phyloP scores from a whole-genome alignment of 2,113 vertebrate genomes.

The Nanorana parkeri region DNA sequence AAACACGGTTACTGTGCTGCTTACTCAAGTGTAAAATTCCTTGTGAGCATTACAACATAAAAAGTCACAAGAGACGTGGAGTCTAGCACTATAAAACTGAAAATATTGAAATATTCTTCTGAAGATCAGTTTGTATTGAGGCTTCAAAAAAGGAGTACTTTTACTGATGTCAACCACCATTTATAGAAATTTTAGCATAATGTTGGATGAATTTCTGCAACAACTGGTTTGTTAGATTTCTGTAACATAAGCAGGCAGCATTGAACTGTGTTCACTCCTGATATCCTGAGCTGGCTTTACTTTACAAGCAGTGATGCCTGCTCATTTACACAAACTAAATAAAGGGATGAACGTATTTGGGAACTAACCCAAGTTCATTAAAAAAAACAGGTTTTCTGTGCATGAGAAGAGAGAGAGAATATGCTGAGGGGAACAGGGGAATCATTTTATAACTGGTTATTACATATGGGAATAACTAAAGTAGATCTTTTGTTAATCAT shows the following conservation, averaged over 20 bases:
- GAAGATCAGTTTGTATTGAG: slow-evolving; percentile 62
- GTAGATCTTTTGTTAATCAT: not conserved
- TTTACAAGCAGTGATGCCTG: slow-evolving; percentile 52
- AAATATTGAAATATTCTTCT: slow-evolving; percentile 66
- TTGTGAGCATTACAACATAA: slow-evolving; percentile 63
- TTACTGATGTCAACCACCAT: slow-evolving; percentile 65
- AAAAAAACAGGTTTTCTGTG: not conserved
- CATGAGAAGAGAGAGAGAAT: slow-evolving; percentile 10
- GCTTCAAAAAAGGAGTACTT: slow-evolving; percentile 72
- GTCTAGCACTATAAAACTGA: slow-evolving; percentile 65
- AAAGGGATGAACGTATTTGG: slow-evolving; percentile 37
- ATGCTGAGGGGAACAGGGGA: not conserved
- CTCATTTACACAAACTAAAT: slow-evolving; percentile 52
- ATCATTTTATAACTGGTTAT: not conserved
- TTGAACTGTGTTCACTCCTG: not conserved
- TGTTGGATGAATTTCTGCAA: slow-evolving; percentile 67
- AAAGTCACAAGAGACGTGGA: slow-evolving; percentile 62
- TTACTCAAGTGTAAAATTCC: slow-evolving; percentile 41
- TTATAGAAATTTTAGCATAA: slow-evolving; percentile 70
- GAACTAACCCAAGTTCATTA: slow-evolving; percentile 35
- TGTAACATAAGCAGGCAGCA: slow-evolving; percentile 56
- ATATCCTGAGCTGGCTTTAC: slow-evolving; percentile 53
- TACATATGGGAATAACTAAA: not conserved
- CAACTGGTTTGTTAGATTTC: slow-evolving; percentile 61
- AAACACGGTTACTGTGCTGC: slow-evolving; percentile 48